Conservation (phyloP, 92 coral and sea anemone genomes). For the Actinernus sp. region DNA sequence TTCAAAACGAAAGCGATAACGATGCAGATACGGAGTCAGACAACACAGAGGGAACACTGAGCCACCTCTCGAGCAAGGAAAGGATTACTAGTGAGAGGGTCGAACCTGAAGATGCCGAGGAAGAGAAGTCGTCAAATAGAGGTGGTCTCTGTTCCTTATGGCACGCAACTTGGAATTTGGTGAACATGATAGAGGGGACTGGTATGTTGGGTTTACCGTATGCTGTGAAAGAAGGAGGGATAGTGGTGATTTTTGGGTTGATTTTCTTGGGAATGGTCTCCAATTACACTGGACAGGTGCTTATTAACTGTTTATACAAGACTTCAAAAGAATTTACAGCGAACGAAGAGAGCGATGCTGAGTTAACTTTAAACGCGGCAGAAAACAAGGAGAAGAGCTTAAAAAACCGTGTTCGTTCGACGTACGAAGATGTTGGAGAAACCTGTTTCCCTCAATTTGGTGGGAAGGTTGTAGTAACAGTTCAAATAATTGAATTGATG, state of each 20-base stretch:
- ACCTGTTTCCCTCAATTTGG: slow-evolving; percentile 53
- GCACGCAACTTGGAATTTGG: slow-evolving; percentile 59
- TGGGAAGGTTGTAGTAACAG: slow-evolving; percentile 46
- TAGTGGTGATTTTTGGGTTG: slow-evolving; percentile 40
- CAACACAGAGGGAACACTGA: neutral
- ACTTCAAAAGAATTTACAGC: neutral
- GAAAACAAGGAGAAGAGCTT: neutral
- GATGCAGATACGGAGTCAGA: slow-evolving; percentile 30
- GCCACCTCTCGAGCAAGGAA: no score
- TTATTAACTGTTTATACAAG: slow-evolving; percentile 47
- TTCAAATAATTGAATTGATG: slow-evolving; percentile 45
- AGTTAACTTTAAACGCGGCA: neutral
- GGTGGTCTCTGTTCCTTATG: slow-evolving; percentile 21
- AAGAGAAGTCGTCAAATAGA: no score
- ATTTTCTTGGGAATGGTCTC: slow-evolving; percentile 48
- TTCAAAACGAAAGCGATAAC: slow-evolving; percentile 20
- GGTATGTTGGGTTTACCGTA: slow-evolving; percentile 57
- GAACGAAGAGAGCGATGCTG: neutral
- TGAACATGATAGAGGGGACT: slow-evolving; percentile 61
- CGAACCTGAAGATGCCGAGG: neutral
- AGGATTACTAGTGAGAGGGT: no score
- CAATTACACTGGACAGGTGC: slow-evolving; percentile 63
- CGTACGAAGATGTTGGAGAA: slow-evolving; percentile 61
- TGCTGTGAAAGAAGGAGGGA: slow-evolving; percentile 58
- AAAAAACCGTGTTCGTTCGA: slow-evolving; percentile 26